A percentile compares a stretch with the other conserved stretches of the same genome.
These are phyloP conservation scores for Varecia variegata DNA, from an alignment of 2,797 vertebrate species.

Conservation along the genomic window DNA sequence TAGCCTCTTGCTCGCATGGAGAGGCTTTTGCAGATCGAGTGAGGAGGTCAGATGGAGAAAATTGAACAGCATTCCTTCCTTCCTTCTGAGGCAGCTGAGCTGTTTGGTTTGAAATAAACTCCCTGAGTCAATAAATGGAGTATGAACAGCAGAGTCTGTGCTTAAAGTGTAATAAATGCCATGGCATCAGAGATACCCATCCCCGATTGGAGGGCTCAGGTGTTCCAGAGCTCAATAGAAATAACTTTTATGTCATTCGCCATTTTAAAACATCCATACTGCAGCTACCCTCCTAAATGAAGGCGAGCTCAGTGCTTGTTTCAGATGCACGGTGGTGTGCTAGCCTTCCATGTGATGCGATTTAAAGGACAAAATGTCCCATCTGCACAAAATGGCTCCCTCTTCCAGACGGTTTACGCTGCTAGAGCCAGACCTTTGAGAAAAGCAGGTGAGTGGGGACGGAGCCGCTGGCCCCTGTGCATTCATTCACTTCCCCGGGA, in stretches of 20 bases:
- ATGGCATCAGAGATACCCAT: background rate
- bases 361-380: background rate
- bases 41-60: background rate
- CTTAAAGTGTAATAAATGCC: background rate
- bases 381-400: background rate
- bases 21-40: background rate
- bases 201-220: background rate
- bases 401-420: background rate
- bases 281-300: background rate
- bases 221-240: background rate
- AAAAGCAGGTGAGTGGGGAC: background rate
- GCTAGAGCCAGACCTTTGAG: background rate
- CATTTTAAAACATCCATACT: background rate
- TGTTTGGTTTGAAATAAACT: background rate
- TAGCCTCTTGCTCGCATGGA: background rate
- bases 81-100: background rate
- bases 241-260: background rate
- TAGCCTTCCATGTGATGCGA: background rate
- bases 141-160: background rate
- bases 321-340: background rate
- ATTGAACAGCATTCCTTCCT: background rate
- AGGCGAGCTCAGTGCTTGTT: background rate
- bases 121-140: background rate
- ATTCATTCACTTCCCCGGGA: background rate
- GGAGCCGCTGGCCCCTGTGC: accelerated